These are phyloP conservation scores for Euwallacea fornicatus DNA, from an alignment of 1,140 invertebrate species.

Conservation along the genomic window DNA sequence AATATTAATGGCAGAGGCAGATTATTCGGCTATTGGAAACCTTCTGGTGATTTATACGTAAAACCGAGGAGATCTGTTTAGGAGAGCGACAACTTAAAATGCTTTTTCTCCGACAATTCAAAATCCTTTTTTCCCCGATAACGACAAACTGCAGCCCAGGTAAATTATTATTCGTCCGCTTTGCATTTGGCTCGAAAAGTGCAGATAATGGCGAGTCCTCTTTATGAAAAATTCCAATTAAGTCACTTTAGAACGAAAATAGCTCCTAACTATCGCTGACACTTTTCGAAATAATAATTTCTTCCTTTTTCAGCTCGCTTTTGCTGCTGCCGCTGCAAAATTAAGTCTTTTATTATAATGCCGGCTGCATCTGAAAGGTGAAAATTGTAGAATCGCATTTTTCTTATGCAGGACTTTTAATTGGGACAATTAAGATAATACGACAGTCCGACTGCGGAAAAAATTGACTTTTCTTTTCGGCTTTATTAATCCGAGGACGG, in stretches of 20 bases:
- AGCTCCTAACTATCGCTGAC: neutral
- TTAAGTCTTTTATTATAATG: constrained; percentile 5
- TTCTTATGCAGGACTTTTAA: no score
- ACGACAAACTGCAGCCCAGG: neutral
- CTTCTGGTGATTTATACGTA: no score
- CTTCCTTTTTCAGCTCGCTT: neutral
- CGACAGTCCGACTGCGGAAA: no score
- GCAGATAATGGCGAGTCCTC: neutral
- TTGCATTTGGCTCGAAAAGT: neutral
- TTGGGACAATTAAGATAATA: no score
- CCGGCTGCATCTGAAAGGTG: no score
- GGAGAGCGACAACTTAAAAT: no score
- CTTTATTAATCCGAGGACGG: no score
- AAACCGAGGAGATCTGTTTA: no score
- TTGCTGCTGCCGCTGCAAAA: neutral
- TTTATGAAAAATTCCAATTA: constrained; percentile 6
- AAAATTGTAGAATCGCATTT: no score
- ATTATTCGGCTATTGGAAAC: no score
- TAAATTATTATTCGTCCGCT: neutral
- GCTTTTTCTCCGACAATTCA: neutral
- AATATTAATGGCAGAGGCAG: no score
- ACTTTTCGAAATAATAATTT: constrained; percentile 5
- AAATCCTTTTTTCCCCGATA: neutral
- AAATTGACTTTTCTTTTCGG: no score
- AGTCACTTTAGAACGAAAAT: constrained; percentile 4